Conservation (phyloP, 2,797 vertebrate genomes). For the Cottoperca gobio region DNA sequence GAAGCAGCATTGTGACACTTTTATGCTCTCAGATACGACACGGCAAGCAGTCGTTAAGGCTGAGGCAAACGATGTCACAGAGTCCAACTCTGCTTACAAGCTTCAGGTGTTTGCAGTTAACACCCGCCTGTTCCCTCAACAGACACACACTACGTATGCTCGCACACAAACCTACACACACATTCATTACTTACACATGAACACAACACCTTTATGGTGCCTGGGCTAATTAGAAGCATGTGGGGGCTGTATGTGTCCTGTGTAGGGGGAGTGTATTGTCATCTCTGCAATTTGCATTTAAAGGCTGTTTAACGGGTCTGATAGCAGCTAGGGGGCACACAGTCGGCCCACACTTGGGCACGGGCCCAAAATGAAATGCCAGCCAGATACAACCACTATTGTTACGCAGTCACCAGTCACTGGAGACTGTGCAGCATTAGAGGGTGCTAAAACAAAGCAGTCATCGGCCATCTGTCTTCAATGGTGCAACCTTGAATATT, state of each 20-base stretch:
- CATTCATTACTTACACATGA: slow-evolving; percentile 58
- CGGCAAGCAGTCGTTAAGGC: slow-evolving; percentile 35
- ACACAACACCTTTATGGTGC: slow-evolving; percentile 69
- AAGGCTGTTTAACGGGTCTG: slow-evolving; percentile 65
- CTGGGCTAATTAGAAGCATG: slow-evolving; percentile 73
- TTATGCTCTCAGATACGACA: slow-evolving; percentile 40
- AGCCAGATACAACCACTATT: slow-evolving; percentile 40
- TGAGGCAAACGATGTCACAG: slow-evolving; percentile 48
- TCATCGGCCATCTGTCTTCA: neutral
- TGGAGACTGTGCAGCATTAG: slow-evolving; percentile 12
- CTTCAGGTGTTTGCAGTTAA: slow-evolving; percentile 83
- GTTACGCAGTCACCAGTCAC: slow-evolving; percentile 14
- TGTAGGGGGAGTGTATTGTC: slow-evolving; percentile 60
- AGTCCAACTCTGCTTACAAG: slow-evolving; percentile 61
- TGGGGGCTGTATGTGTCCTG: slow-evolving; percentile 58
- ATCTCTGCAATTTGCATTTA: slow-evolving; percentile 69
- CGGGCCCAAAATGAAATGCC: slow-evolving; percentile 36
- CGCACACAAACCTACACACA: slow-evolving; percentile 28
- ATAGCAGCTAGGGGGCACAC: slow-evolving; percentile 22
- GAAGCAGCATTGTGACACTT: slow-evolving; percentile 45
- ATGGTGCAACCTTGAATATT: neutral
- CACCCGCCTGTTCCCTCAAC: slow-evolving; percentile 58
- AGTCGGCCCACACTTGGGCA: slow-evolving; percentile 54
- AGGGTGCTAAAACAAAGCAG: slow-evolving; percentile 8
- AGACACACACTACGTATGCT: slow-evolving; percentile 50